These are phyloP conservation scores for Antennarius striatus DNA, from an alignment of 2,113 vertebrate genomes.

Conservation along the genomic window DNA sequence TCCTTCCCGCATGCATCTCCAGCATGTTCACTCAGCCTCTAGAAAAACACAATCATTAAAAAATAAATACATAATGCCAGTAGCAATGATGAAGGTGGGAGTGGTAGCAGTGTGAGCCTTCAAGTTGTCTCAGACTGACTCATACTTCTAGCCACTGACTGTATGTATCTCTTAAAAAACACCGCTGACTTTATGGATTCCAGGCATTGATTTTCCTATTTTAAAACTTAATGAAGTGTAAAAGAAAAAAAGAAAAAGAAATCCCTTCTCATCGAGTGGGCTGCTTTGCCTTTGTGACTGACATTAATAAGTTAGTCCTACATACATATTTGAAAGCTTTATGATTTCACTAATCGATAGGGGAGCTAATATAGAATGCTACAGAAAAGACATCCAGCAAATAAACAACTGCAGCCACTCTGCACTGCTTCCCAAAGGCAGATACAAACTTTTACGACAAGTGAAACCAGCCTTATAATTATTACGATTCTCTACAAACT, in stretches of 20 bases:
- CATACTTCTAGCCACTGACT: constrained; percentile 55
- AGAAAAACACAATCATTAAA: constrained; percentile 67
- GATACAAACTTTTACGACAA: constrained; percentile 4
- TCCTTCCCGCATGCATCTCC: constrained; percentile 19
- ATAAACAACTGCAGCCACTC: neutral
- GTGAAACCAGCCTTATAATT: constrained; percentile 6
- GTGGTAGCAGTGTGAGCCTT: constrained; percentile 46
- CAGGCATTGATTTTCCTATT: constrained; percentile 72
- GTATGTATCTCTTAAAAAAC: constrained; percentile 65
- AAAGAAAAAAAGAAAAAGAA: constrained; percentile 15
- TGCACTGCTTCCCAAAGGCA: constrained; percentile 2
- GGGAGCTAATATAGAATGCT: constrained; percentile 20
- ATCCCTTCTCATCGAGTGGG: constrained; percentile 20
- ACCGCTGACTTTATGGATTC: constrained; percentile 63
- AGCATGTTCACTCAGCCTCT: constrained; percentile 22
- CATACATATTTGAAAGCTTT: constrained; percentile 61
- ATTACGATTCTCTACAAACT: neutral
- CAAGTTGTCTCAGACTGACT: constrained; percentile 51
- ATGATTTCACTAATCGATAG: constrained; percentile 55
- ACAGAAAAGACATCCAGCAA: constrained; percentile 25
- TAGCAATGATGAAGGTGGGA: constrained; percentile 62
- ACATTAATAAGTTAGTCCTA: constrained; percentile 53
- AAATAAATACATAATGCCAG: constrained; percentile 60
- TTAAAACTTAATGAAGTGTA: constrained; percentile 70
- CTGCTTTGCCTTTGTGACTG: constrained; percentile 36